Evolutionary conservation across 2,888 invertebrate species (phyloP).

Genomic region (Cataglyphis livida): DNA sequence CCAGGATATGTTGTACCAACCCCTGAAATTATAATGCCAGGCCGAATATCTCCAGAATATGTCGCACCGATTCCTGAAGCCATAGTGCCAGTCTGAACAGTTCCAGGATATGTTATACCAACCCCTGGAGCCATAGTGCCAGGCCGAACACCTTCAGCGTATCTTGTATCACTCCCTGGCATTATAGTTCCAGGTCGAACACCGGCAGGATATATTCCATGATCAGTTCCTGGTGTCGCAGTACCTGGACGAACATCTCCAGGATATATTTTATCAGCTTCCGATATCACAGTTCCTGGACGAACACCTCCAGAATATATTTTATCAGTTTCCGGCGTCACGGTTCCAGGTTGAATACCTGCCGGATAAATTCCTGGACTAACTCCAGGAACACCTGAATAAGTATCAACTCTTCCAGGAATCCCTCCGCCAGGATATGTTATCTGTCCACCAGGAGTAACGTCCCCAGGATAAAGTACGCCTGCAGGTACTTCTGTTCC

Average conservation of each 20-base stretch:
- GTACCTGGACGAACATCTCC: not conserved
- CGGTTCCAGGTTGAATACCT: not conserved
- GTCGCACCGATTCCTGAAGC: not conserved
- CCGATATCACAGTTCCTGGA: not conserved
- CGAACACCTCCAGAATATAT: conserved; percentile 11
- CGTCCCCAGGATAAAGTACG: conserved; percentile 59
- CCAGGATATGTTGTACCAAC: conserved; percentile 56
- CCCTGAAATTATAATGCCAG: conserved; percentile 36
- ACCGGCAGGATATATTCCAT: conserved; percentile 31
- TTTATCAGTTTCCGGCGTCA: not conserved
- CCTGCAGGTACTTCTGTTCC: conserved; percentile 39
- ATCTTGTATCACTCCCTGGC: conserved; percentile 17
- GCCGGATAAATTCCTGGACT: conserved; percentile 29
- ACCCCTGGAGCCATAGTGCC: conserved; percentile 53
- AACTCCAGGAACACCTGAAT: conserved; percentile 55
- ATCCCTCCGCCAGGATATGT: conserved; percentile 19
- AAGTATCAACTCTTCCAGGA: conserved; percentile 49
- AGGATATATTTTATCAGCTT: not conserved
- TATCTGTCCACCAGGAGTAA: conserved; percentile 30
- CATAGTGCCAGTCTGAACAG: conserved; percentile 30
- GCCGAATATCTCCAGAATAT: conserved; percentile 47
- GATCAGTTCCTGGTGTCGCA: not conserved
- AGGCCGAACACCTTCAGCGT: conserved; percentile 33
- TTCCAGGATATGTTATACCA: conserved; percentile 50
- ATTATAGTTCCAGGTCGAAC: conserved; percentile 23